A percentile compares a stretch with the other conserved stretches of the same genome.
phyloP scores from a whole-genome alignment of 2,113 vertebrate species.

The Ameiurus melas region DNA sequence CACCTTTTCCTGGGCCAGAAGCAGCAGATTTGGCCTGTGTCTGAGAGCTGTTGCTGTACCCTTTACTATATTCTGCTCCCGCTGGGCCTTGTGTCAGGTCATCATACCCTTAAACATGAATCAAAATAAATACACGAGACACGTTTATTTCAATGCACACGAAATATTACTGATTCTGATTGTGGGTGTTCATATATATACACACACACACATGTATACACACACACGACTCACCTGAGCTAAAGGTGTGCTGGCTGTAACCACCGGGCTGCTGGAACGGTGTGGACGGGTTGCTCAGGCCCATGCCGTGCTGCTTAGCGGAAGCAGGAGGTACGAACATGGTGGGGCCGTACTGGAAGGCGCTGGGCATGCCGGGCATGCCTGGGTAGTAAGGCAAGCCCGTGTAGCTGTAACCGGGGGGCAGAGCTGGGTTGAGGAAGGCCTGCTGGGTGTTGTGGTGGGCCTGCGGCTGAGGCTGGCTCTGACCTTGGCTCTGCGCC shows the following conservation, averaged over 20 bases:
- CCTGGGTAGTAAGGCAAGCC: conserved; percentile 97
- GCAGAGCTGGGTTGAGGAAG: conserved; percentile 89
- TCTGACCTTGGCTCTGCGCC: conserved; percentile 91
- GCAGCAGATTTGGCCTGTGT: conserved; percentile 91
- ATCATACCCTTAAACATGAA: conserved; percentile 81
- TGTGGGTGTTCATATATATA: no score
- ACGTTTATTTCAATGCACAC: background rate
- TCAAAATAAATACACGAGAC: background rate
- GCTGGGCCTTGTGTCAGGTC: conserved; percentile 88
- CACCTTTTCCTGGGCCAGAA: conserved; percentile 93
- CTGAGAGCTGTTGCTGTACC: conserved; percentile 89
- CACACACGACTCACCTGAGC: conserved; percentile 74
- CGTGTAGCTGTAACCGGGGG: conserved; percentile 97
- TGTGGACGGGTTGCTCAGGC: conserved; percentile 78
- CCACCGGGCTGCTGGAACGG: conserved; percentile 89
- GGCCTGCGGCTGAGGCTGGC: conserved; percentile 86
- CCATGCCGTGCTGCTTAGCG: conserved; percentile 90
- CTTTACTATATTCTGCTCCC: conserved; percentile 91
- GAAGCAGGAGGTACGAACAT: conserved; percentile 93
- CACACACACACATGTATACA: no score
- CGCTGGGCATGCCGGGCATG: conserved; percentile 91
- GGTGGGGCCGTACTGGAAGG: conserved; percentile 96
- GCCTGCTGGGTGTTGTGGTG: conserved; percentile 96
- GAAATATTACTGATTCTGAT: no score
- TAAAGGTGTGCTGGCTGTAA: conserved; percentile 89